These are phyloP conservation scores for Nannoperca australis DNA, from an alignment of 2,797 vertebrate species.

Conservation along the genomic window DNA sequence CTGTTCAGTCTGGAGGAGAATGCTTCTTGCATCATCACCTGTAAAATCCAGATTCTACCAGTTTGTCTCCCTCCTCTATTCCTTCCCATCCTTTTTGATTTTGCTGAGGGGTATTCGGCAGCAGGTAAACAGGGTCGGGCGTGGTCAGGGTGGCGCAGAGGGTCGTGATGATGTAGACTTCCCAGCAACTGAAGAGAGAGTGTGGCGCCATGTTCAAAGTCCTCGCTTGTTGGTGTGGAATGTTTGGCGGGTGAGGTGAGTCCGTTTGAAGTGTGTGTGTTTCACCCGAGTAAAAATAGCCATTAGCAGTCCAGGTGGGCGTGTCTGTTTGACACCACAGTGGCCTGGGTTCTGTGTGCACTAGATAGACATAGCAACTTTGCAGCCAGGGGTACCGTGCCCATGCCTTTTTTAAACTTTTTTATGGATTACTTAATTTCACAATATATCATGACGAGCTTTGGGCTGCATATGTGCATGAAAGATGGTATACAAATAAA, in stretches of 20 bases:
- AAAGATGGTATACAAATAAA: neutral
- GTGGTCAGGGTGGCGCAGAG: conserved; percentile 47
- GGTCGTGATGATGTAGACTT: conserved; percentile 75
- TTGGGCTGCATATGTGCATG: neutral
- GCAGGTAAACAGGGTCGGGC: conserved; percentile 60
- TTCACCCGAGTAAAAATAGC: conserved; percentile 70
- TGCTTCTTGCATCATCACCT: neutral
- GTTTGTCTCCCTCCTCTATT: neutral
- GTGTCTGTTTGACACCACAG: conserved; percentile 54
- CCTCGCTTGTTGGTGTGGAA: conserved; percentile 75
- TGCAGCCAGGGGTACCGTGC: conserved; percentile 46
- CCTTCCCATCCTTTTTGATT: conserved; percentile 47
- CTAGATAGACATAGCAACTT: conserved; percentile 43
- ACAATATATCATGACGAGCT: too few relatives aligned
- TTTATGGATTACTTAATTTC: neutral
- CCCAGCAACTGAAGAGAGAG: conserved; percentile 71
- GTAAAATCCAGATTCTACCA: conserved; percentile 25
- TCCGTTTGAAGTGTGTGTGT: conserved; percentile 64
- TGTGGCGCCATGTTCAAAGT: conserved; percentile 74
- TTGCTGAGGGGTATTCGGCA: conserved; percentile 67
- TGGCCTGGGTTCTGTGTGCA: conserved; percentile 40
- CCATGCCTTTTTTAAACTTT: neutral
- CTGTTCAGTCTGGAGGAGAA: neutral
- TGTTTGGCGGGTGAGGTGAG: conserved; percentile 64
- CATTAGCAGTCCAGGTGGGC: conserved; percentile 54